A percentile compares a stretch with the other conserved stretches of the same genome.
Conservation (phyloP, 2,113 vertebrate genomes). For the Marmota monax region DNA sequence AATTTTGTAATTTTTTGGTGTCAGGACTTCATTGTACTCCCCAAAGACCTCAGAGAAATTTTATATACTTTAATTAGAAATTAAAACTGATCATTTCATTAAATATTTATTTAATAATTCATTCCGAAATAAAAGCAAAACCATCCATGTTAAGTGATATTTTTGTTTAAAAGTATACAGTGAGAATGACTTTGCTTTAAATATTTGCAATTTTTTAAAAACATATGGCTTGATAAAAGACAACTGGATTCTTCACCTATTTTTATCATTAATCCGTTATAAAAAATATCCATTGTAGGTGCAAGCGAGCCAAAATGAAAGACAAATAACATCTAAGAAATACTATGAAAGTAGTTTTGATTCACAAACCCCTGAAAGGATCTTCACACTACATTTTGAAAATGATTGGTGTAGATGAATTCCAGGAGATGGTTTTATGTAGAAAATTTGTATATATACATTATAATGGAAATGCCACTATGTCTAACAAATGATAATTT, state of each 20-base stretch:
- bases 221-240: not conserved
- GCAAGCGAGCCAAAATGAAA: not conserved
- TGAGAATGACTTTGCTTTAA: not conserved
- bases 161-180: not conserved
- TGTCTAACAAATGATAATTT: not conserved
- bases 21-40: not conserved
- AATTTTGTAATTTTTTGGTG: not conserved
- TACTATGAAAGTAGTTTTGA: not conserved
- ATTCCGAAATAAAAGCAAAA: not conserved
- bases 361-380: not conserved
- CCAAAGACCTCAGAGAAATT: not conserved
- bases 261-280: not conserved
- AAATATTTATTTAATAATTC: not conserved
- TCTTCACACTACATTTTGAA: not conserved
- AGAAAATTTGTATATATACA: not conserved
- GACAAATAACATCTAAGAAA: not conserved
- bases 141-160: not conserved
- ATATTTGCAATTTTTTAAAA: not conserved
- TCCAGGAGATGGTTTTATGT: not conserved
- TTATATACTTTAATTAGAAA: not conserved
- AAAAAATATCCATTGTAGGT: not conserved
- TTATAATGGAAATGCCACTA: not conserved
- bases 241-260: not conserved
- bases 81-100: not conserved
- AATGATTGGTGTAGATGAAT: not conserved